Percentiles rank a stretch among this genome's conserved stretches.
These are phyloP conservation scores for Panzeria rudis DNA, from an alignment of 2,888 invertebrate genomes.

Conservation along the genomic window DNA sequence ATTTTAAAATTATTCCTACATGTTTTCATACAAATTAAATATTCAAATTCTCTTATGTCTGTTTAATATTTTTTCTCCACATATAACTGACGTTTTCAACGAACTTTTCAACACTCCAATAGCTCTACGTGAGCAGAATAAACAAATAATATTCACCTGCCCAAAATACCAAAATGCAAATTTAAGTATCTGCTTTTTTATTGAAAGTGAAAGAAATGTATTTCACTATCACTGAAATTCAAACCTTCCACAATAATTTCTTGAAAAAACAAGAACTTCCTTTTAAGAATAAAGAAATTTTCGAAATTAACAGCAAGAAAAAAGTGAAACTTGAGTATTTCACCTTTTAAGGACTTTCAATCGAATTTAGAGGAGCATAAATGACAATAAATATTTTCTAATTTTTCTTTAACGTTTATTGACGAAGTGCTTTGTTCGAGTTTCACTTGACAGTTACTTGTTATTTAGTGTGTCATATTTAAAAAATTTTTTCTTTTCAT, in stretches of 20 bases:
- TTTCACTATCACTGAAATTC: constrained; percentile 19
- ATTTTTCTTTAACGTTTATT: constrained; percentile 19
- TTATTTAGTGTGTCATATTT: constrained; percentile 39
- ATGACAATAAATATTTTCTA: constrained; percentile 45
- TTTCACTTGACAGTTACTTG: constrained; percentile 53
- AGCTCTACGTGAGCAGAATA: constrained; percentile 39
- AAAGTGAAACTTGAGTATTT: constrained; percentile 43
- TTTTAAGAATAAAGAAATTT: constrained; percentile 42
- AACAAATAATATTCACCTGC: constrained; percentile 45
- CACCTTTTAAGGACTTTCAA: constrained; percentile 61
- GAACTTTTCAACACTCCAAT: constrained; percentile 45
- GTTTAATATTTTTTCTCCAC: not conserved
- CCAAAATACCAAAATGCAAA: constrained; percentile 12
- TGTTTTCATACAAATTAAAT: constrained; percentile 17
- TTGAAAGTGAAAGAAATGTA: constrained; percentile 58
- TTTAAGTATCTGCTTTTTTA: not conserved
- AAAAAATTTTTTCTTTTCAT: not conserved
- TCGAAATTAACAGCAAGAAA: constrained; percentile 16
- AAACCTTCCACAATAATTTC: constrained; percentile 47
- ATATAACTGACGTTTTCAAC: not conserved
- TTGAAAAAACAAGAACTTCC: constrained; percentile 53
- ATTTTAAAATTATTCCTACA: constrained; percentile 24
- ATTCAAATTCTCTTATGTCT: constrained; percentile 54
- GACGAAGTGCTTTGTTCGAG: constrained; percentile 5
- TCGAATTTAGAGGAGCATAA: not conserved